Percentiles rank a stretch among this genome's conserved stretches.
These are phyloP conservation scores for Odocoileus hemionus DNA, from an alignment of 2,113 vertebrate species.

Conservation along the genomic window DNA sequence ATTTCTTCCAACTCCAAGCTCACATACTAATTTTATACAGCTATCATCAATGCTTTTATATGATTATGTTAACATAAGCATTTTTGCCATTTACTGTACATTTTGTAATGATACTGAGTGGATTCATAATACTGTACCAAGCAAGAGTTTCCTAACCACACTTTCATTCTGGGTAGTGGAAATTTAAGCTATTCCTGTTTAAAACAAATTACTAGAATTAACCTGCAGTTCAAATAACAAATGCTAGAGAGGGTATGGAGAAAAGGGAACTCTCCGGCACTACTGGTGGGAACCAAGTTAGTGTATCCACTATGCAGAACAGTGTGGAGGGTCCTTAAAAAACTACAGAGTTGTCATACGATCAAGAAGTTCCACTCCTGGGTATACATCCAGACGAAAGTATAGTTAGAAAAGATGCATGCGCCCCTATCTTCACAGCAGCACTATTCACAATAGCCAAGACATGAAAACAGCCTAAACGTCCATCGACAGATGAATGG, in stretches of 20 bases:
- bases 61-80: background rate
- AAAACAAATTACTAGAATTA: slow-evolving; percentile 39
- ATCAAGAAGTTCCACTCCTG: background rate
- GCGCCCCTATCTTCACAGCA: background rate
- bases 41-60: background rate
- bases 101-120: background rate
- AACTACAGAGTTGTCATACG: background rate
- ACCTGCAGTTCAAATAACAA: background rate
- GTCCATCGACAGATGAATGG: background rate
- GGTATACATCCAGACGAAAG: background rate
- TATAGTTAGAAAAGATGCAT: background rate
- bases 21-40: background rate
- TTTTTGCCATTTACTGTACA: background rate
- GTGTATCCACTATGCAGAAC: background rate
- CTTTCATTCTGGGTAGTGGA: background rate
- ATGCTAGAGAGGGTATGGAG: background rate
- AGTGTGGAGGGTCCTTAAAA: background rate
- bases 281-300: background rate
- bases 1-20: slow-evolving; percentile 11
- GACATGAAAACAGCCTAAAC: background rate
- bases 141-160: background rate
- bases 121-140: background rate
- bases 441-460: background rate
- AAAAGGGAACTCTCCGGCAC: background rate
- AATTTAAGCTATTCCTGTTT: background rate